Evolutionary conservation across 2,888 invertebrate species (phyloP).

Genomic region (Agriopis aurantiaria): DNA sequence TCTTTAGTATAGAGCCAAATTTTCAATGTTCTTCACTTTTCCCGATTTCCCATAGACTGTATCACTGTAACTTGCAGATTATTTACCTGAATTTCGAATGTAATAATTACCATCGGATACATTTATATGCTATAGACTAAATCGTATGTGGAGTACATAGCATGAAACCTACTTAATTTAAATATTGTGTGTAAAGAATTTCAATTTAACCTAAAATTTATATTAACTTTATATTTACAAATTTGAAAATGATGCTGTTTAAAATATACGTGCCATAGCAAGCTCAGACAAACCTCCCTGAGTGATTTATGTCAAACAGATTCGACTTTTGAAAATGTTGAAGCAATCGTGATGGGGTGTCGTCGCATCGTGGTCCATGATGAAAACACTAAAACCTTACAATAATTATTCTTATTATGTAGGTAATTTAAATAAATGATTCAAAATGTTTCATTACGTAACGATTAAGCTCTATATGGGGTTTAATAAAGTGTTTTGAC

Average conservation of each 20-base stretch:
- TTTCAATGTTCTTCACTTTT: no score
- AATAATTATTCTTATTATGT: constrained; percentile 38
- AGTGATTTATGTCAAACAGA: not conserved
- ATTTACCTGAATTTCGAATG: no score
- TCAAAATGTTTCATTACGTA: constrained; percentile 59
- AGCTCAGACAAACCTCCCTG: not conserved
- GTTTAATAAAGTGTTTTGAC: constrained; percentile 57
- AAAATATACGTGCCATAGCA: constrained; percentile 10
- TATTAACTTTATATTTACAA: constrained; percentile 30
- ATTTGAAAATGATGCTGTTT: constrained; percentile 14
- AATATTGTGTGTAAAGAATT: constrained; percentile 33
- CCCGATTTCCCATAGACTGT: no score
- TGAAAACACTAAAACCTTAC: constrained; percentile 41
- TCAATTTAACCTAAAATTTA: constrained; percentile 27
- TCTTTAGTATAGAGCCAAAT: no score
- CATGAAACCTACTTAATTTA: constrained; percentile 15
- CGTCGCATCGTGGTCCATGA: constrained; percentile 36
- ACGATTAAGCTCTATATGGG: constrained; percentile 71
- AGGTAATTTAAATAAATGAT: constrained; percentile 54
- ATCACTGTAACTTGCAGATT: no score
- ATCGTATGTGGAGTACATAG: constrained; percentile 9
- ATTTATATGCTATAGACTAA: not conserved
- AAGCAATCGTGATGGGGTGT: not conserved
- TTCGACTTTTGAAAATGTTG: not conserved
- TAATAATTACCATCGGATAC: not conserved